Percentiles rank a stretch among this genome's conserved stretches.
These are phyloP conservation scores for Motacilla tschutschensis DNA, from an alignment of 2,113 vertebrate genomes.

Conservation along the genomic window DNA sequence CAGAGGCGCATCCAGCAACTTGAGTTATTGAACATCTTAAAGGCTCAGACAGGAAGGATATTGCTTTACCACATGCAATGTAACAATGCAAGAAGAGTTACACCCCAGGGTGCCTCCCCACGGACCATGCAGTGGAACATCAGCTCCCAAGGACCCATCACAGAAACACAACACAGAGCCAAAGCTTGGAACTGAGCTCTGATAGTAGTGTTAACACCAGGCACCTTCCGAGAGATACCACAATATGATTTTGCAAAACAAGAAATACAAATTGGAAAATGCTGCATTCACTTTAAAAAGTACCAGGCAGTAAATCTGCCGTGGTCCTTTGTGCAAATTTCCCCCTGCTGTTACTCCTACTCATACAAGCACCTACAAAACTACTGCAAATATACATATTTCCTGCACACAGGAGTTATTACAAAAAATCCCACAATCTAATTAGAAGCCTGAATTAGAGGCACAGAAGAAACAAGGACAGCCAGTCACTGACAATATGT, in stretches of 20 bases:
- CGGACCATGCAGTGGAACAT: accelerated
- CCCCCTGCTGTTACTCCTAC: neutral
- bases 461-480: neutral
- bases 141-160: neutral
- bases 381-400: neutral
- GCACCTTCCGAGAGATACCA: neutral
- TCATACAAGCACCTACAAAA: neutral
- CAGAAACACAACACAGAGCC: accelerated
- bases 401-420: neutral
- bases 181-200: neutral
- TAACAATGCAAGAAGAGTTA: neutral
- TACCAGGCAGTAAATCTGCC: neutral
- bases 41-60: neutral
- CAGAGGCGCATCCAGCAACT: accelerated
- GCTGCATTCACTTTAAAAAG: neutral
- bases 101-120: neutral
- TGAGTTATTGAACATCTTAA: neutral
- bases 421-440: neutral
- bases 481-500: neutral
- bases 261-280: neutral
- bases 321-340: neutral
- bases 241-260: neutral
- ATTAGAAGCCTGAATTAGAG: neutral
- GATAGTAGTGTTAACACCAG: neutral
- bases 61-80: neutral